These are phyloP conservation scores for Heteromormyrus szaboi DNA, from an alignment of 2,797 vertebrate species.

Conservation along the genomic window DNA sequence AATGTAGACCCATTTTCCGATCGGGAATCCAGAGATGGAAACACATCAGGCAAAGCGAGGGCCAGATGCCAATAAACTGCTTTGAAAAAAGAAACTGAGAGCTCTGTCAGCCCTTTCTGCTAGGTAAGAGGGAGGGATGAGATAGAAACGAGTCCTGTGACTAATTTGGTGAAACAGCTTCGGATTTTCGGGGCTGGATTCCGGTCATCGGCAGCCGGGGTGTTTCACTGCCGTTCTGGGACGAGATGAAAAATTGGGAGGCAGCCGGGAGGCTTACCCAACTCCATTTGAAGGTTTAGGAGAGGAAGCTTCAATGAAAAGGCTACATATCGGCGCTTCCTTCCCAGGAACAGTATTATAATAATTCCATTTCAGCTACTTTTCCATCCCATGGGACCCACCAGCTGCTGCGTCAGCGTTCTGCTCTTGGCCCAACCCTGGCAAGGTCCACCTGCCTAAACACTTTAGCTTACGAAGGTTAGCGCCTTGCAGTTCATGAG, in stretches of 20 bases:
- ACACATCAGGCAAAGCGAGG: neutral
- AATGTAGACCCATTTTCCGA: constrained; percentile 12
- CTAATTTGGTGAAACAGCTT: constrained; percentile 2
- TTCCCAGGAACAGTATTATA: neutral
- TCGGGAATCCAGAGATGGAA: constrained; percentile 1
- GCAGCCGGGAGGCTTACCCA: neutral
- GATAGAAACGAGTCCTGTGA: neutral
- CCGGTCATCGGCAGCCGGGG: neutral
- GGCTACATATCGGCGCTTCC: constrained; percentile 1
- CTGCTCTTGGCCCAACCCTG: neutral
- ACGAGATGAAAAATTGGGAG: neutral
- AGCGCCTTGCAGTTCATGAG: neutral
- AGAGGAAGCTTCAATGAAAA: constrained; percentile 6
- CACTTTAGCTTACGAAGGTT: neutral
- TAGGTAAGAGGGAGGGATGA: neutral
- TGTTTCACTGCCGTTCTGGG: neutral
- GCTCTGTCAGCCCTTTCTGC: neutral
- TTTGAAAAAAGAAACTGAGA: neutral
- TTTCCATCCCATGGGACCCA: neutral
- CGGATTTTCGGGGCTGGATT: neutral
- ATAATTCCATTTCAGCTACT: constrained; percentile 11
- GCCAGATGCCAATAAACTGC: neutral
- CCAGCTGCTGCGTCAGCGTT: neutral
- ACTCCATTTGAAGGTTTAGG: constrained; percentile 13
- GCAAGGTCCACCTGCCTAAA: neutral